These are phyloP conservation scores for Lochmaea capreae DNA, from an alignment of 2,888 invertebrate genomes.

Conservation along the genomic window DNA sequence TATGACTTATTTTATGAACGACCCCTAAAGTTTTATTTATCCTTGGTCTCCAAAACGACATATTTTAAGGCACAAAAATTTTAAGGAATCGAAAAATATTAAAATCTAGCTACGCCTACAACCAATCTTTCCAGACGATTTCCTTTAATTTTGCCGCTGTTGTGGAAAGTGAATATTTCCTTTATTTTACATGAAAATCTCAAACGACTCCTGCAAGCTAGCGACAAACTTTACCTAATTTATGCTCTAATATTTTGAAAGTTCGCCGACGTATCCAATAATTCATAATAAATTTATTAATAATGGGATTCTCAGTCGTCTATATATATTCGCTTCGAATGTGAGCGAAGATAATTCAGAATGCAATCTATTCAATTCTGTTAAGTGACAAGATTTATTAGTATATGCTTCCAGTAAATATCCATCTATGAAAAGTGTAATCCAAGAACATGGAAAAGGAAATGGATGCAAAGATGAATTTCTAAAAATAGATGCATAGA, in stretches of 20 bases:
- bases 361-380: conserved; percentile 8
- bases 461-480: conserved; percentile 15
- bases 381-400: conserved; percentile 13
- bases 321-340: not conserved
- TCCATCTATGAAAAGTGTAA: conserved; percentile 12
- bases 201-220: too few species aligned
- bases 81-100: too few species aligned
- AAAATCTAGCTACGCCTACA: too few species aligned
- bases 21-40: too few species aligned
- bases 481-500: conserved; percentile 10
- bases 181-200: too few species aligned
- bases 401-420: not conserved
- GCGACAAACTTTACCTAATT: too few species aligned
- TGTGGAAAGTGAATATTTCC: too few species aligned
- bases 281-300: not conserved
- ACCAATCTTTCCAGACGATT: too few species aligned
- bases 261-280: not conserved
- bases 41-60: too few species aligned
- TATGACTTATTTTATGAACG: too few species aligned
- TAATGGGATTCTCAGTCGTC: not conserved
- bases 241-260: not conserved
- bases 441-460: conserved; percentile 8
- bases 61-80: too few species aligned
- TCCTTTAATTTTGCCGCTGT: too few species aligned
- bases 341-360: conserved; percentile 1